phyloP scores from a whole-genome alignment of 2,888 invertebrate genomes.

The Acronicta alni region DNA sequence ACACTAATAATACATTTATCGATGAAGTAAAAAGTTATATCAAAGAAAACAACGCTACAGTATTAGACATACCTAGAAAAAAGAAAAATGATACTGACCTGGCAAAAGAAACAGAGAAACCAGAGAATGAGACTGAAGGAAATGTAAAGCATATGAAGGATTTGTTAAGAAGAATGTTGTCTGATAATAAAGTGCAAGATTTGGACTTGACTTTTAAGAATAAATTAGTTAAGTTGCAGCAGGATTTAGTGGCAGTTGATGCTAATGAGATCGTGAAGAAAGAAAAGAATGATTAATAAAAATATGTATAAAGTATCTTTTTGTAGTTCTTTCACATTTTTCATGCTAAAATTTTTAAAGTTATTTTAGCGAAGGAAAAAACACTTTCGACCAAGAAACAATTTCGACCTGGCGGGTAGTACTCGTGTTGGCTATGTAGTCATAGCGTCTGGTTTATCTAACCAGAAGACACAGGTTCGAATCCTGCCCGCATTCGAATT shows the following conservation, averaged over 20 bases:
- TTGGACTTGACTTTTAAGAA: slow-evolving; percentile 67
- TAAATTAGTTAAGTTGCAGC: slow-evolving; percentile 65
- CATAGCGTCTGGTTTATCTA: too few species aligned
- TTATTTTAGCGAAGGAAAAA: too few species aligned
- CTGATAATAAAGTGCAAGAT: slow-evolving; percentile 59
- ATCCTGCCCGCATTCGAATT: too few species aligned
- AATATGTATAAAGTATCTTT: neutral
- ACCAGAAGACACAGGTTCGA: too few species aligned
- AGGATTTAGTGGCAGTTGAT: slow-evolving; percentile 63
- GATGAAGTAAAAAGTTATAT: slow-evolving; percentile 63
- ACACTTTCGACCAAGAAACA: too few species aligned
- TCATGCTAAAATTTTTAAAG: too few species aligned
- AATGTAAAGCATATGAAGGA: slow-evolving; percentile 68
- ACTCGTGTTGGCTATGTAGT: too few species aligned
- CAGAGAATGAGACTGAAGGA: slow-evolving; percentile 28
- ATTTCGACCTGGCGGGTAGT: too few species aligned
- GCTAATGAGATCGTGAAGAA: slow-evolving; percentile 59
- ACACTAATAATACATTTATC: slow-evolving; percentile 60
- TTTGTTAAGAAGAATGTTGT: slow-evolving; percentile 71
- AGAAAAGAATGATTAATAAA: slow-evolving; percentile 49
- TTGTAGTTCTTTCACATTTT: too few species aligned
- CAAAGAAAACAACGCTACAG: slow-evolving; percentile 77
- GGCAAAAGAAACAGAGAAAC: slow-evolving; percentile 17
- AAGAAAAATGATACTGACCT: slow-evolving; percentile 13
- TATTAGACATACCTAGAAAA: slow-evolving; percentile 65